Conservation (phyloP, 2,797 vertebrate genomes). For the Rhinichthys osculus region DNA sequence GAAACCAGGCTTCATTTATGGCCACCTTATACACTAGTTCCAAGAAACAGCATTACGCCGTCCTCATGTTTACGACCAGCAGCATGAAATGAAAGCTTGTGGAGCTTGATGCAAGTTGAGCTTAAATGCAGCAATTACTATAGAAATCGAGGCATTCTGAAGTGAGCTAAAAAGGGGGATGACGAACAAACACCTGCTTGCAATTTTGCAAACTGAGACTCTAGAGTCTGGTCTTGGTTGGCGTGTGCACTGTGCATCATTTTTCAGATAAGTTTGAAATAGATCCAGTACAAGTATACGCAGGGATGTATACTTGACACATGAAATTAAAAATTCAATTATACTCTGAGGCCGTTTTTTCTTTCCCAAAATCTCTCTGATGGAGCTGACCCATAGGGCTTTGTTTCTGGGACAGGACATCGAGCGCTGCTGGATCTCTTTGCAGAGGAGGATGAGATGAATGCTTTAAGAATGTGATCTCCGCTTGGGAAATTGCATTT, state of each 20-base stretch:
- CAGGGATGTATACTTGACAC: slow-evolving; percentile 47
- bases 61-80: slow-evolving; percentile 65
- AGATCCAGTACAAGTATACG: slow-evolving; percentile 68
- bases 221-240: slow-evolving; percentile 68
- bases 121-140: slow-evolving; percentile 65
- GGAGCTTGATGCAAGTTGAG: slow-evolving; percentile 64
- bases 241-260: slow-evolving; percentile 69
- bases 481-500: slow-evolving; percentile 39
- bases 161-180: slow-evolving; percentile 58
- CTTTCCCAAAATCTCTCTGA: slow-evolving; percentile 6
- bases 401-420: slow-evolving; percentile 38
- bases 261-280: slow-evolving; percentile 78
- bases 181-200: slow-evolving; percentile 79
- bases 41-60: slow-evolving; percentile 49
- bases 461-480: slow-evolving; percentile 19
- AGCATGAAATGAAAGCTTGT: slow-evolving; percentile 60
- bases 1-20: slow-evolving; percentile 69
- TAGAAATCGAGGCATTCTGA: slow-evolving; percentile 54
- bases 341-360: slow-evolving; percentile 19
- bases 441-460: slow-evolving; percentile 24
- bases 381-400: slow-evolving; percentile 23
- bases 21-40: slow-evolving; percentile 65
- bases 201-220: slow-evolving; percentile 77
- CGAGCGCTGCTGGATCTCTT: background rate
- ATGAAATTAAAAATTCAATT: slow-evolving; percentile 50